Percentiles rank a stretch among this genome's conserved stretches.
Conservation (phyloP, 2,888 invertebrate species). For the Standfussiana lucernea region DNA sequence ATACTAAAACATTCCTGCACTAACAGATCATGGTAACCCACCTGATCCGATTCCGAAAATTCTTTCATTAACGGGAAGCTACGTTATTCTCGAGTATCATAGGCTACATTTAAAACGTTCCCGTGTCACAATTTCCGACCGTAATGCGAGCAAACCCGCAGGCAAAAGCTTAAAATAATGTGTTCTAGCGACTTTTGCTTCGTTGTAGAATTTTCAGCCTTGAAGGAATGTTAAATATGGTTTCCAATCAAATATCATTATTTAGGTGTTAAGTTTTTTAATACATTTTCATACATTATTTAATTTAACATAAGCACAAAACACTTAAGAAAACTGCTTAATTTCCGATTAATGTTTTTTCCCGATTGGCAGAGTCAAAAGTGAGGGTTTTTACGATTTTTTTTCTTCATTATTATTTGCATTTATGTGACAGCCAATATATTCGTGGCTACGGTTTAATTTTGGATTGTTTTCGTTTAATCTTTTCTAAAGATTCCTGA, state of each 20-base stretch:
- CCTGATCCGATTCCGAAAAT: no score
- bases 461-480: conserved; percentile 4
- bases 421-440: not conserved
- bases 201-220: not conserved
- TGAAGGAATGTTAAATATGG: not conserved
- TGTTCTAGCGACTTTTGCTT: not conserved
- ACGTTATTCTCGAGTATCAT: not conserved
- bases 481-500: conserved; percentile 8
- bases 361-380: not conserved
- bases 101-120: not conserved
- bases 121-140: not conserved
- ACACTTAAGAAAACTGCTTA: not conserved
- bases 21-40: no score
- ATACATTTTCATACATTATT: not conserved
- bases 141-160: not conserved
- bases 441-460: not conserved
- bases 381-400: not conserved
- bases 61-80: no score
- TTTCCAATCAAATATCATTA: not conserved
- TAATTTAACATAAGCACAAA: not conserved
- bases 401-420: not conserved
- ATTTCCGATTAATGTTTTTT: not conserved
- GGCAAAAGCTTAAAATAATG: not conserved
- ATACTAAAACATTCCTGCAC: no score
- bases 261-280: not conserved